These are phyloP conservation scores for Nymphalis c-album DNA, from an alignment of 2,888 invertebrate species.

Conservation along the genomic window DNA sequence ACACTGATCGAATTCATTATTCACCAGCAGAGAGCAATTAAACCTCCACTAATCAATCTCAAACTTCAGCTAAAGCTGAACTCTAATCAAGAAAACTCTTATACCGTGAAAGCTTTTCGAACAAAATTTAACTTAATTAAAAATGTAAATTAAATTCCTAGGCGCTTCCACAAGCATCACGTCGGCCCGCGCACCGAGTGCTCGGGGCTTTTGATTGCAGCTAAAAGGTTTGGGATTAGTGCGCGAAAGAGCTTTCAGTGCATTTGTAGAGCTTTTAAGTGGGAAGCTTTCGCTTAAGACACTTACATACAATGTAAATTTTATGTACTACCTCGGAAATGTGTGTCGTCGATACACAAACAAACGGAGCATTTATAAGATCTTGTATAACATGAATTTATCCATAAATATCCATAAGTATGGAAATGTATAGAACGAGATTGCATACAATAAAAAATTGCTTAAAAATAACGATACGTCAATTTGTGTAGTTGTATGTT, in stretches of 20 bases:
- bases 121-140: slow-evolving; percentile 82
- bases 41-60: slow-evolving; percentile 81
- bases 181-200: slow-evolving; percentile 61
- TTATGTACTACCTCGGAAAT: slow-evolving; percentile 68
- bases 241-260: slow-evolving; percentile 82
- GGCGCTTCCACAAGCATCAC: slow-evolving; percentile 80
- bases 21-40: slow-evolving; percentile 79
- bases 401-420: too few relatives aligned
- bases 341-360: slow-evolving; percentile 40
- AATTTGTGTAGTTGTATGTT: slow-evolving; percentile 27
- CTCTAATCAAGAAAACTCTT: slow-evolving; percentile 82
- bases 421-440: not conserved
- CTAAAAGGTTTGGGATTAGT: slow-evolving; percentile 82
- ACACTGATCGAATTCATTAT: slow-evolving; percentile 80
- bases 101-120: slow-evolving; percentile 81
- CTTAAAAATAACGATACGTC: slow-evolving; percentile 28
- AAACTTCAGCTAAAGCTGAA: slow-evolving; percentile 79
- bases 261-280: slow-evolving; percentile 82
- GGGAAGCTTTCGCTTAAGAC: slow-evolving; percentile 82
- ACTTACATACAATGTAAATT: slow-evolving; percentile 81
- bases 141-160: slow-evolving; percentile 82
- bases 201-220: slow-evolving; percentile 82
- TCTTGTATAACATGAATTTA: not conserved
- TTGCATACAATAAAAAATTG: not conserved
- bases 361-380: slow-evolving; percentile 27